Evolutionary conservation across 2,113 vertebrate species (phyloP).

Genomic region (Cettia cetti): DNA sequence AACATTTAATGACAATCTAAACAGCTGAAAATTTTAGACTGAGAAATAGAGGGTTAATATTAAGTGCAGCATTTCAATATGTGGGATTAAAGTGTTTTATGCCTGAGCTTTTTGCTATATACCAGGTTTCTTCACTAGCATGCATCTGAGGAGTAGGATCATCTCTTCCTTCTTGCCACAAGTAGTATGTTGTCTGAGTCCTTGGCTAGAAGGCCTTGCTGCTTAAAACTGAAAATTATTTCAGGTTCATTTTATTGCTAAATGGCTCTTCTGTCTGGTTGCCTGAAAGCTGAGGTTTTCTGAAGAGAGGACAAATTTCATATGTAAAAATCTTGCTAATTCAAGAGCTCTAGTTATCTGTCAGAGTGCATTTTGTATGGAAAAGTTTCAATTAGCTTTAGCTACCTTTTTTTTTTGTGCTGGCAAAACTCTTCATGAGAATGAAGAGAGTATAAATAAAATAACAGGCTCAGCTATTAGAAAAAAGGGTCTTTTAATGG

Average conservation of each 20-base stretch:
- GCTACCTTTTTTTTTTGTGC: not conserved
- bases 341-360: not conserved
- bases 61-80: not conserved
- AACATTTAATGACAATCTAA: not conserved
- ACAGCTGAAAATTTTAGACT: not conserved
- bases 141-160: not conserved
- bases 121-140: not conserved
- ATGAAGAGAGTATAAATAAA: not conserved
- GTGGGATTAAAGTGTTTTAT: not conserved
- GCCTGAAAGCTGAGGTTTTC: not conserved
- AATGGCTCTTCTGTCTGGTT: not conserved
- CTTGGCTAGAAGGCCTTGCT: not conserved
- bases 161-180: not conserved
- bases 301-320: not conserved
- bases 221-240: not conserved
- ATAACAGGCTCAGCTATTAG: not conserved
- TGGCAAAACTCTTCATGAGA: not conserved
- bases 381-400: not conserved
- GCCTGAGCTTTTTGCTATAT: not conserved
- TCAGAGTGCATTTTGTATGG: not conserved
- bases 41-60: not conserved
- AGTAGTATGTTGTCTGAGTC: not conserved
- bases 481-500: constrained; percentile 20
- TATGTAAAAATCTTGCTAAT: not conserved
- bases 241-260: not conserved